Percentiles rank a stretch among this genome's conserved stretches.
Conservation (phyloP, 1,140 invertebrate genomes). For the Helicorthomorpha holstii region DNA sequence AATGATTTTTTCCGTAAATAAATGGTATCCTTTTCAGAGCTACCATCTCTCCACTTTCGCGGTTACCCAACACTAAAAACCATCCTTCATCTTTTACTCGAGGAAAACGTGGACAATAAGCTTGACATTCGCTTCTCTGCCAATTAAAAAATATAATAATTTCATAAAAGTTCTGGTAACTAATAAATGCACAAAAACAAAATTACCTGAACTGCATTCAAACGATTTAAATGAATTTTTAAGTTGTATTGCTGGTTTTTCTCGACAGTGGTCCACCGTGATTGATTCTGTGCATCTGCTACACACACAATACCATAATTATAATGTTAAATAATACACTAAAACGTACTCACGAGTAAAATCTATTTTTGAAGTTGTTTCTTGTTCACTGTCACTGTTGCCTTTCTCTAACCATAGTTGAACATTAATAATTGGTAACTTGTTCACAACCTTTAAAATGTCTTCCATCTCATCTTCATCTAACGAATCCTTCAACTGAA, state of each 20-base stretch:
- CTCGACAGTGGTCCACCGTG: conserved; percentile 39
- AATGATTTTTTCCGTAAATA: conserved; percentile 23
- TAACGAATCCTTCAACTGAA: conserved; percentile 28
- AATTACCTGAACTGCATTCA: conserved; percentile 15
- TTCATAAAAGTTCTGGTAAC: neutral
- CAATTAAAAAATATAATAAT: conserved; percentile 13
- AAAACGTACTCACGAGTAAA: no score
- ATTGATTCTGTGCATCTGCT: neutral
- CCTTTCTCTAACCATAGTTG: conserved; percentile 28
- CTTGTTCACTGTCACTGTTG: conserved; percentile 6
- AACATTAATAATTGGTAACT: conserved; percentile 23
- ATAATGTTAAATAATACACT: no score
- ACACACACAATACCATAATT: no score
- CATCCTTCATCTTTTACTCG: conserved; percentile 91
- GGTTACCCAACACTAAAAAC: conserved; percentile 70
- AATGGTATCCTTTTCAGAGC: conserved; percentile 61
- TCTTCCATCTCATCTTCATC: conserved; percentile 30
- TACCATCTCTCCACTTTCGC: conserved; percentile 51
- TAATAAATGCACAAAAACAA: neutral
- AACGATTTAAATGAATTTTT: conserved; percentile 26
- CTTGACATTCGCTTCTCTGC: conserved; percentile 23
- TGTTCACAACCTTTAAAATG: conserved; percentile 15
- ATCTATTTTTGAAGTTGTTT: neutral
- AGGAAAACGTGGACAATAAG: conserved; percentile 64
- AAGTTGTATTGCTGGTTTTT: conserved; percentile 54